phyloP scores from a whole-genome alignment of 2,113 vertebrate genomes.

The Dermatemys mawii region DNA sequence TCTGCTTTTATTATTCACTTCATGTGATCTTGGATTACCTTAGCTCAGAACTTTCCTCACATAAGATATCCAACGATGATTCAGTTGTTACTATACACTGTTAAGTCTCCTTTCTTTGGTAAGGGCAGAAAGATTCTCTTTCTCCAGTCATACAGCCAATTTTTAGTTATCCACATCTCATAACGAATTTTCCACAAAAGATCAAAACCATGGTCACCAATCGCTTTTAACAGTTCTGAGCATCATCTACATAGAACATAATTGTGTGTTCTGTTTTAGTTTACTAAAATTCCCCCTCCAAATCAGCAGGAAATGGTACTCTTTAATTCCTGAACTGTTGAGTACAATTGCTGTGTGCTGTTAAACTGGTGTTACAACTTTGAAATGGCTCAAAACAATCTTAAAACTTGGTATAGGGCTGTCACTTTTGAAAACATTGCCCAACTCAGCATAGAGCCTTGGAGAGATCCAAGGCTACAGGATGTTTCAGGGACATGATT shows the following conservation, averaged over 20 bases:
- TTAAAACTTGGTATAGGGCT: neutral
- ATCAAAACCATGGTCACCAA: too few species aligned
- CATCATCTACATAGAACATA: neutral
- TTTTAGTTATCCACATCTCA: too few species aligned
- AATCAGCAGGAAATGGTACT: constrained; percentile 33
- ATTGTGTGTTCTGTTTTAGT: neutral
- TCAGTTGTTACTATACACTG: neutral
- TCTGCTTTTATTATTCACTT: neutral
- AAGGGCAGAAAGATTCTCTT: too few species aligned
- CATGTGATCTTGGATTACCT: neutral
- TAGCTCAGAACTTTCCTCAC: neutral
- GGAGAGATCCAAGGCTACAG: constrained; percentile 38
- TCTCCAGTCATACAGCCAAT: too few species aligned
- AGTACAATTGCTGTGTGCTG: neutral
- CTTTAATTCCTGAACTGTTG: neutral
- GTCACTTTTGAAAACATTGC: constrained; percentile 37
- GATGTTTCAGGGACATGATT: constrained; percentile 55
- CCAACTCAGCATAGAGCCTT: constrained; percentile 36
- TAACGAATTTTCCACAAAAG: too few species aligned
- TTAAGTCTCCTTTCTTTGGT: too few species aligned
- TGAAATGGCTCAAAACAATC: neutral
- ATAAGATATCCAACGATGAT: neutral
- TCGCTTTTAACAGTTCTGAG: too few species aligned
- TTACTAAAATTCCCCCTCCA: constrained; percentile 30
- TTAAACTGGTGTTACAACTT: neutral